Evolutionary conservation across 30 jellyfish, hydroid and myxozoan species (phyloP), one percentile per base, ranked within the genome.

Genomic region (Hydractinia echinata): DNA sequence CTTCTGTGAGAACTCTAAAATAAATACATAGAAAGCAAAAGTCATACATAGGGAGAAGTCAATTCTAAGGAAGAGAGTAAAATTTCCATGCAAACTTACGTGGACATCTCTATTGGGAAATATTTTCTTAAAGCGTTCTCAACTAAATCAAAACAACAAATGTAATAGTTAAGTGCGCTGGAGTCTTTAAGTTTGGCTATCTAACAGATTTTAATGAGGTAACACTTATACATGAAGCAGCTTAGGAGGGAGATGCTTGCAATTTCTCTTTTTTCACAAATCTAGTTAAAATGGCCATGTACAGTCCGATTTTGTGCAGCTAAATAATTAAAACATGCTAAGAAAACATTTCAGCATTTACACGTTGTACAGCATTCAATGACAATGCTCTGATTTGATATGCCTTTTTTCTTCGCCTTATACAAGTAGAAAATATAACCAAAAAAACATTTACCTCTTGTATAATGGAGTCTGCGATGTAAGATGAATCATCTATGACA

Each of bases 401-500:
- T 11, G 11, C 50, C n/a, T n/a, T 13, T 30, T 30, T 30, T 2
- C 44, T 30, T 30, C 44, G 44, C 2, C 44, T 30, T 30, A 30
- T 30, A 30, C 44, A 30, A 30, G 44, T 30, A 30, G n/a, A n/a
- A n/a, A 13, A 10, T 67, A 11, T n/a, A 58, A 1, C 21, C n/a
- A n/a, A 54, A 21, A 18, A 48, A 10, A 44, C 5, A 13, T 70
- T 44, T 52, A 89, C 97, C 95, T 90, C 54, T 60, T 56, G 64
- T 44, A 85, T 78, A 76, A 86, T 85, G 0, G 73, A 83, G 53
- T 82, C 88, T 19, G 95, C 64, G 85, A 90, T 85, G 55, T 88
- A 85, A 8, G 94, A 50, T 3, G 97, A 90, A 48, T 86, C 80
- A 53, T 90, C 97, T 10, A 90, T 83, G 66, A 90, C 95, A 67